These are phyloP conservation scores for Drosophila sp. DNA, from an alignment of 1,140 invertebrate genomes.

Conservation along the genomic window DNA sequence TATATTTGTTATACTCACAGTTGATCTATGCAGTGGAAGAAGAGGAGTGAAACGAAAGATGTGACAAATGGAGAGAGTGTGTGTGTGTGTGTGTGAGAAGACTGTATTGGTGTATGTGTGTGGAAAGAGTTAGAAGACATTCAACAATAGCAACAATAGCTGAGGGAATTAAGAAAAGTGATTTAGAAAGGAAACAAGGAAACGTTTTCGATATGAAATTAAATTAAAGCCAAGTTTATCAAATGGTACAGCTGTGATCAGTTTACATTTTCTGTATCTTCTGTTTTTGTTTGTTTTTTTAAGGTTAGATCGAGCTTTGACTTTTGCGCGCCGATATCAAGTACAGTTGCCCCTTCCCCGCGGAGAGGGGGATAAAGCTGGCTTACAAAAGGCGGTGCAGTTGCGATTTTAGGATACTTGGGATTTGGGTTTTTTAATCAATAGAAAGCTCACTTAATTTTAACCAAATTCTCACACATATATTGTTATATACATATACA, in stretches of 20 bases:
- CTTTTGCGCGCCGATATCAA: slow-evolving; percentile 20
- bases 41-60: slow-evolving; percentile 67
- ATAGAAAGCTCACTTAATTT: slow-evolving; percentile 44
- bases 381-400: slow-evolving; percentile 4
- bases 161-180: slow-evolving; percentile 43
- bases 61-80: slow-evolving; percentile 18
- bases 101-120: slow-evolving; percentile 4
- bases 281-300: neutral
- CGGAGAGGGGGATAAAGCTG: slow-evolving; percentile 3
- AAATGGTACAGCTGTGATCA: slow-evolving; percentile 42
- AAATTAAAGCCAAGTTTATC: slow-evolving; percentile 59
- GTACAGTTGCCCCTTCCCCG: neutral
- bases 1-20: slow-evolving; percentile 73
- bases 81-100: neutral
- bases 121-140: slow-evolving; percentile 40
- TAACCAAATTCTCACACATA: slow-evolving; percentile 31
- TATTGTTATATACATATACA: slow-evolving; percentile 29
- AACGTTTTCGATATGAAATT: slow-evolving; percentile 78
- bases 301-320: slow-evolving; percentile 31
- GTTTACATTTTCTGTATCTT: slow-evolving; percentile 10
- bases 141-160: slow-evolving; percentile 39
- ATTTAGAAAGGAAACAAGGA: slow-evolving; percentile 55
- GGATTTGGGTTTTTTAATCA: slow-evolving; percentile 3
- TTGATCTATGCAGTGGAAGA: slow-evolving; percentile 72
- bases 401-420: slow-evolving; percentile 2